Percentiles rank a stretch among this genome's conserved stretches.
Evolutionary conservation across 2,797 vertebrate species (phyloP).

Genomic region (Sylvilagus floridanus): DNA sequence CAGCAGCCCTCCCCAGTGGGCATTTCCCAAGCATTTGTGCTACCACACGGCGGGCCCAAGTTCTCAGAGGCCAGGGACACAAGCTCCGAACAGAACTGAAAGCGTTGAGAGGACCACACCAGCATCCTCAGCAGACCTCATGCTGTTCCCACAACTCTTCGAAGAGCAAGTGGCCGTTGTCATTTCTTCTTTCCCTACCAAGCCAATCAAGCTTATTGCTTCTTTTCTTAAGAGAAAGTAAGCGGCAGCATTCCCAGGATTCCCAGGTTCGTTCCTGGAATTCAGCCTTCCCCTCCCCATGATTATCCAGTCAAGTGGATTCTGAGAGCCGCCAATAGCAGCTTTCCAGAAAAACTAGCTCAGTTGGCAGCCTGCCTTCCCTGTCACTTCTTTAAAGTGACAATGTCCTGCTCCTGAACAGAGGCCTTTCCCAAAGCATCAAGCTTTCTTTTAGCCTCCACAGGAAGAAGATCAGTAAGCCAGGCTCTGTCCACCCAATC

Average conservation of each 20-base stretch:
- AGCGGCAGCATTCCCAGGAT: background rate
- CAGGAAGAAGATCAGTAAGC: background rate
- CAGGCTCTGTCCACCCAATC: background rate
- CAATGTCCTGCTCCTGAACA: background rate
- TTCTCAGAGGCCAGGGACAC: background rate
- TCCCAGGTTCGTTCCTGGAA: background rate
- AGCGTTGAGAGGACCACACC: rapidly evolving
- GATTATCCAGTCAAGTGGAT: background rate
- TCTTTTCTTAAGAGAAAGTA: constrained; percentile 6
- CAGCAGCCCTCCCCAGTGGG: background rate
- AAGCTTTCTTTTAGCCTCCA: background rate
- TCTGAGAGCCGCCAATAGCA: background rate
- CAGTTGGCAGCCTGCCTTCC: background rate
- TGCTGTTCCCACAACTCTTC: background rate
- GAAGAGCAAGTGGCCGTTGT: too few species aligned
- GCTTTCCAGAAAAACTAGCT: constrained; percentile 15
- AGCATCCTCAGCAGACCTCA: rapidly evolving
- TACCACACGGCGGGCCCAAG: rapidly evolving
- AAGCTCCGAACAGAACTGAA: background rate
- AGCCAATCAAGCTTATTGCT: background rate
- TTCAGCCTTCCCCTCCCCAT: background rate
- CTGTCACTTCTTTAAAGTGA: background rate
- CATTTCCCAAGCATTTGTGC: background rate
- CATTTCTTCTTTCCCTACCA: background rate
- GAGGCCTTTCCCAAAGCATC: background rate